Conservation (phyloP, 2,113 vertebrate genomes). For the Campylomormyrus numenius region DNA sequence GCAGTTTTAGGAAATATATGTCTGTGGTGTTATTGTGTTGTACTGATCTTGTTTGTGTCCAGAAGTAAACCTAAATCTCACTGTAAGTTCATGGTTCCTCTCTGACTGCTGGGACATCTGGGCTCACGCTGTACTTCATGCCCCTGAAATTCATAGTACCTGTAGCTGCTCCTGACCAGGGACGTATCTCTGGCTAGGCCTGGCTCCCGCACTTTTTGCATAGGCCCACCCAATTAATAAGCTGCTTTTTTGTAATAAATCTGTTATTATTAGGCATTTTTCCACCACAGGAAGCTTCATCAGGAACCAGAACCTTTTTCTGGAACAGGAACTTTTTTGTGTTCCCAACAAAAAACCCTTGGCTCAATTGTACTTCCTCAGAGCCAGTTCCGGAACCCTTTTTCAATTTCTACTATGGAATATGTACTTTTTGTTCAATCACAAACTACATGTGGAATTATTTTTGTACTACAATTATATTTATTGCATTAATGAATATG, state of each 20-base stretch:
- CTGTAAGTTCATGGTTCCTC: neutral
- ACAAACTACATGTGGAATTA: neutral
- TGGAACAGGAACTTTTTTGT: neutral
- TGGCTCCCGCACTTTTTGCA: neutral
- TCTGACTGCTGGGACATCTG: neutral
- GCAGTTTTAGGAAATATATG: neutral
- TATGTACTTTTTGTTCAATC: neutral
- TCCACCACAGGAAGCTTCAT: neutral
- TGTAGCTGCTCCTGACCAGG: neutral
- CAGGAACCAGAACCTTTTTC: neutral
- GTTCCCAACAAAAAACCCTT: neutral
- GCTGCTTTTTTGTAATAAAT: neutral
- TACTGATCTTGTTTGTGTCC: neutral
- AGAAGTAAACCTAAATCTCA: neutral
- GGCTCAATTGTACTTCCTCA: neutral
- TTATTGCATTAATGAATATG: neutral
- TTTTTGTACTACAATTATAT: neutral
- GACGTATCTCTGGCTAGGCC: neutral
- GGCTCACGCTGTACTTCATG: neutral
- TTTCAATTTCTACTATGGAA: neutral
- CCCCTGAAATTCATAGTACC: neutral
- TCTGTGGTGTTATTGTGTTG: neutral
- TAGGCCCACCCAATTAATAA: neutral
- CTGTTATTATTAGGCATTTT: neutral
- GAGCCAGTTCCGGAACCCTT: neutral